Base-by-base conservation (phyloP, 1,140 invertebrate genomes). In the Prorops nasuta region DNA sequence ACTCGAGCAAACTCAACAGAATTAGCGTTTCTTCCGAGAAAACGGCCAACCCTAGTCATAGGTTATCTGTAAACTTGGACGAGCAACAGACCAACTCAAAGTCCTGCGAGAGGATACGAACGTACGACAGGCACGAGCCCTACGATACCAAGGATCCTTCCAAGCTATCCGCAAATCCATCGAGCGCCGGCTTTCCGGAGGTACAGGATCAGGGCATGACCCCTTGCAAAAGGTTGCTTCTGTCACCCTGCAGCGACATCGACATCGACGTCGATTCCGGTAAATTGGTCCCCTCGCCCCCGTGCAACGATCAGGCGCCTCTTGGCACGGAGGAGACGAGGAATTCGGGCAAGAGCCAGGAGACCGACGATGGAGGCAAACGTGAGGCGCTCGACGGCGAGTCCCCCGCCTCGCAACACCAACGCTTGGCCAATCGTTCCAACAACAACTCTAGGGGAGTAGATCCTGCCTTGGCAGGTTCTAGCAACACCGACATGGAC, bases 151-250 rank as follows among this genome's bases (percentile, higher is more conserved):
- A 18, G 3, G 61, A 56, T 8, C 19, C 34, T 1, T 0, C 51
- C 6, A 56, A 51, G 7, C 56, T 61, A 35, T 42, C 56, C 18
- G 51, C 45, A 41, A n/a, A 38, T 34, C 56, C 44, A 8, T 52
- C 46, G n/a, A 48, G 51, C 8, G 20, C 49, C n/a, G 59, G 54
- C 20, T 51, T 52, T 2, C 47, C 56, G 31, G 43, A 69, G 7
- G 63, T 63, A n/a, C 34, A 58, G 1, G 70, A 75, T 51, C 67
- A 74, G 16, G 71, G 73, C 38, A 74, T 74, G 71, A 67, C 60
- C 9, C 58, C 67, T 3, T 76, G 73, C 38, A 72, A 76, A 9
- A 67, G 62, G 44, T 51, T 71, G 31, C n/a, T n/a, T n/a, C 50
- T 61, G 16, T 63, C 65, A 15, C 54, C 48, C 9, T 58, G 52